Conservation (phyloP, 1,140 invertebrate genomes). For the Cephus cinctus region DNA sequence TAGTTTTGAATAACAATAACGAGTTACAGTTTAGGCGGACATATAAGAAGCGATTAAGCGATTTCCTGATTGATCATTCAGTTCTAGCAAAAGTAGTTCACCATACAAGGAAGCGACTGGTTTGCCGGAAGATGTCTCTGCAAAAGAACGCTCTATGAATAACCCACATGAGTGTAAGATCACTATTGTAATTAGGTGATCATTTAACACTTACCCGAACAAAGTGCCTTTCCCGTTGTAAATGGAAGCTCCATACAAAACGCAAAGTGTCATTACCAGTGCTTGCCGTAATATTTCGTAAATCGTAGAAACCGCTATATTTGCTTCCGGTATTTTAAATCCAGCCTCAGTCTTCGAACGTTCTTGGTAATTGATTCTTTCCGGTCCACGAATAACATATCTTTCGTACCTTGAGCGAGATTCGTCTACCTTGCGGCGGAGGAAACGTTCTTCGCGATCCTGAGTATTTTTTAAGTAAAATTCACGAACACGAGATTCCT, state of each 20-base stretch:
- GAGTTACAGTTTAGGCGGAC: too few relatives aligned
- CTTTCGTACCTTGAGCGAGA: background rate
- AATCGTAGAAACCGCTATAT: background rate
- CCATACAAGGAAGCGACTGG: background rate
- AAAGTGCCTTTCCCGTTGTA: conserved; percentile 30
- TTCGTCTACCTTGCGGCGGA: background rate
- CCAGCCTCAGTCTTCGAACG: conserved; percentile 1
- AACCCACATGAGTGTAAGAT: background rate
- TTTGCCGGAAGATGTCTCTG: background rate
- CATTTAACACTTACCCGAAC: conserved; percentile 21
- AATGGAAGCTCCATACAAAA: conserved; percentile 37
- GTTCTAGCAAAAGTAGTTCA: too few relatives aligned
- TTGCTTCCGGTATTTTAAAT: background rate
- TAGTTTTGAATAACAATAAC: too few relatives aligned
- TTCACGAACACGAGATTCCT: too few relatives aligned
- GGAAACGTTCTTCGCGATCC: background rate
- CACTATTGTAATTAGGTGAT: background rate
- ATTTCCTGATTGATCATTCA: too few relatives aligned
- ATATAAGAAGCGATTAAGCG: too few relatives aligned
- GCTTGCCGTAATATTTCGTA: conserved; percentile 24
- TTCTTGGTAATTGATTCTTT: background rate
- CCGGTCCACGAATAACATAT: background rate
- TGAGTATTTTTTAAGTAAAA: background rate
- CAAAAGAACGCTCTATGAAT: background rate
- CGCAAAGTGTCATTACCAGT: conserved; percentile 33